Evolutionary conservation across 2,888 invertebrate species (phyloP).

Genomic region (Diachrysia chrysitis): DNA sequence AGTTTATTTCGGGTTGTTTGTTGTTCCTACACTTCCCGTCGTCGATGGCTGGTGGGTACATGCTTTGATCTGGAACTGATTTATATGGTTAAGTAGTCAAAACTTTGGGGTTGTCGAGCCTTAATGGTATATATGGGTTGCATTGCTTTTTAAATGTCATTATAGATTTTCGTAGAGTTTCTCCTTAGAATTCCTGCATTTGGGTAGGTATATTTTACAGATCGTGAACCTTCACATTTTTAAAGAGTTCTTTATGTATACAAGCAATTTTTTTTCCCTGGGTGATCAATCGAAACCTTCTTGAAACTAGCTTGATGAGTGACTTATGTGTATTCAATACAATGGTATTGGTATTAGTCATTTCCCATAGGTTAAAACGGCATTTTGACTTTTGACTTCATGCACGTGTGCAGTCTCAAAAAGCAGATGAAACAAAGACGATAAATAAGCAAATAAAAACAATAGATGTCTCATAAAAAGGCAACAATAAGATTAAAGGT

Average conservation of each 20-base stretch:
- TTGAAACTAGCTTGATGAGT: no score
- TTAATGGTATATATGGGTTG: not conserved
- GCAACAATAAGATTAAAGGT: slow-evolving; percentile 38
- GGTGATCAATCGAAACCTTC: no score
- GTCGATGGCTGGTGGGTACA: slow-evolving; percentile 10
- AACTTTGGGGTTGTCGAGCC: not conserved
- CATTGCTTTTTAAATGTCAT: not conserved
- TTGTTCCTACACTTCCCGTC: slow-evolving; percentile 65
- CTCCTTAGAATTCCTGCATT: not conserved
- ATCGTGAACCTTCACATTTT: no score
- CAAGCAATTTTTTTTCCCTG: no score
- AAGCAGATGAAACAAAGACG: not conserved
- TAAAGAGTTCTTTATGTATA: no score
- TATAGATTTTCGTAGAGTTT: no score
- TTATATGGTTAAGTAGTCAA: slow-evolving; percentile 18
- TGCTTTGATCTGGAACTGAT: slow-evolving; percentile 30
- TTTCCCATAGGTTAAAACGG: not conserved
- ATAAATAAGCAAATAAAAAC: slow-evolving; percentile 33
- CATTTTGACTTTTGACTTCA: slow-evolving; percentile 1
- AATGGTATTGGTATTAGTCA: not conserved
- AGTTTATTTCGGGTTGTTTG: slow-evolving; percentile 61
- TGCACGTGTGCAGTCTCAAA: not conserved
- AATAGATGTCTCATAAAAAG: slow-evolving; percentile 30
- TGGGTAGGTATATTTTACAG: no score
- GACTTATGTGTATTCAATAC: not conserved